Conservation (phyloP, 2,888 invertebrate genomes). For the Pilophorus perplexus region DNA sequence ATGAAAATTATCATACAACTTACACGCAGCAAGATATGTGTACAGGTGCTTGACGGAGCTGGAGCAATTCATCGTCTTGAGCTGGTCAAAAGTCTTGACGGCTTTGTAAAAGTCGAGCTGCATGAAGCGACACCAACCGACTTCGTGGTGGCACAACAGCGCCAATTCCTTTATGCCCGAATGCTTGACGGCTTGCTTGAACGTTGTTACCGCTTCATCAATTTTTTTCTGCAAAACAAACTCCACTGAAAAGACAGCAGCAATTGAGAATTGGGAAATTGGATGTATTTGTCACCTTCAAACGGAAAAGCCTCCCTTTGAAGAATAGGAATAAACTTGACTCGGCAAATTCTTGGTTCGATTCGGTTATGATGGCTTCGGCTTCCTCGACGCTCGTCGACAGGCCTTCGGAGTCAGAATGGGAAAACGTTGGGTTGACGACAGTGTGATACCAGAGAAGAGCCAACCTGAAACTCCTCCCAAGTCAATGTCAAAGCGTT, state of each 20-base stretch:
- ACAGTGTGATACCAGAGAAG: slow-evolving; percentile 69
- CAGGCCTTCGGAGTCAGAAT: slow-evolving; percentile 61
- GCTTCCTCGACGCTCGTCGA: slow-evolving; percentile 60
- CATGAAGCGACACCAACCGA: slow-evolving; percentile 66
- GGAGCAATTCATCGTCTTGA: slow-evolving; percentile 62
- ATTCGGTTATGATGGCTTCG: slow-evolving; percentile 57
- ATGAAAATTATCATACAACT: slow-evolving; percentile 41
- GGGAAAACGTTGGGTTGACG: slow-evolving; percentile 64
- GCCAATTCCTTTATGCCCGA: slow-evolving; percentile 64
- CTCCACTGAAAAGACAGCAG: slow-evolving; percentile 5
- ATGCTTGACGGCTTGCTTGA: slow-evolving; percentile 59
- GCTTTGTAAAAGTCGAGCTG: slow-evolving; percentile 60
- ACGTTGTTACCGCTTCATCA: slow-evolving; percentile 58
- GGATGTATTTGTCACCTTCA: slow-evolving; percentile 58
- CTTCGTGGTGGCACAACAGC: slow-evolving; percentile 62
- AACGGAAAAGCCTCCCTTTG: slow-evolving; percentile 60
- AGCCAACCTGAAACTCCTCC: slow-evolving; percentile 55
- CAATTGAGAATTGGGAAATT: slow-evolving; percentile 40
- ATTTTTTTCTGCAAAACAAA: slow-evolving; percentile 59
- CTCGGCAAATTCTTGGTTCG: slow-evolving; percentile 58
- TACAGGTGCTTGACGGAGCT: slow-evolving; percentile 68
- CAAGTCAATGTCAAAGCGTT: too few species aligned
- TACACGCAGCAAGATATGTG: slow-evolving; percentile 60
- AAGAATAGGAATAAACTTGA: slow-evolving; percentile 68
- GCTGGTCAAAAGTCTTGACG: slow-evolving; percentile 56